phyloP scores from a whole-genome alignment of 2,888 invertebrate genomes.

The Ischnura elegans region DNA sequence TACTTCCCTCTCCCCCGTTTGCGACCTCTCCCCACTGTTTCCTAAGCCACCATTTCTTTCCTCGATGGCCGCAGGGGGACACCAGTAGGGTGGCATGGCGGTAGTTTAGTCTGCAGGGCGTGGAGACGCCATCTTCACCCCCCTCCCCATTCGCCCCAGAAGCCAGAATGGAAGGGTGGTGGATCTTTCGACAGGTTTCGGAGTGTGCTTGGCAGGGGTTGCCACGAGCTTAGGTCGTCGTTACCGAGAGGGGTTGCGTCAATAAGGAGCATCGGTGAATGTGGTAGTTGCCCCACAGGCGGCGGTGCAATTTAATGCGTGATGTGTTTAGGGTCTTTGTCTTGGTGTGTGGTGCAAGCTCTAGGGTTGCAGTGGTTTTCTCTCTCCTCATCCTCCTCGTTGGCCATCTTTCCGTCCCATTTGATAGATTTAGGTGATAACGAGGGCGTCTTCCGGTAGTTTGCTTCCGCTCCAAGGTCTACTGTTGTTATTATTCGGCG shows the following conservation, averaged over 20 bases:
- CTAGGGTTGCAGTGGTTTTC: neutral
- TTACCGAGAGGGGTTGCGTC: neutral
- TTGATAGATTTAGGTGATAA: neutral
- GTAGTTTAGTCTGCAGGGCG: neutral
- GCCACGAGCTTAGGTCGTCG: neutral
- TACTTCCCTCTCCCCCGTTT: neutral
- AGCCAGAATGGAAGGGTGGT: no score
- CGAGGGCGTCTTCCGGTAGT: neutral
- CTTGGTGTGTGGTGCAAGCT: neutral
- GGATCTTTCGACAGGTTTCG: no score
- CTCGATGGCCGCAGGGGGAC: neutral
- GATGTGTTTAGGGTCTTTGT: neutral
- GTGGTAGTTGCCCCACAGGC: neutral
- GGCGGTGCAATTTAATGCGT: conserved; percentile 1
- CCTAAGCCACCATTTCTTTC: neutral
- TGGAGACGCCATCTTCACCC: neutral
- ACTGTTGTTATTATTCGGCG: neutral
- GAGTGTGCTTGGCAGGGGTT: neutral
- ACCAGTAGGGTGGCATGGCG: neutral
- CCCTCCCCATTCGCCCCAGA: neutral
- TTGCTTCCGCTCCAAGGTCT: neutral
- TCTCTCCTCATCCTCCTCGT: neutral
- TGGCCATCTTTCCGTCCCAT: neutral
- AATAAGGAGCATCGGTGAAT: neutral
- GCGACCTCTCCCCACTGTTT: neutral